Evolutionary conservation across 2,888 invertebrate genomes (phyloP).

Genomic region (Monopis laevigella): DNA sequence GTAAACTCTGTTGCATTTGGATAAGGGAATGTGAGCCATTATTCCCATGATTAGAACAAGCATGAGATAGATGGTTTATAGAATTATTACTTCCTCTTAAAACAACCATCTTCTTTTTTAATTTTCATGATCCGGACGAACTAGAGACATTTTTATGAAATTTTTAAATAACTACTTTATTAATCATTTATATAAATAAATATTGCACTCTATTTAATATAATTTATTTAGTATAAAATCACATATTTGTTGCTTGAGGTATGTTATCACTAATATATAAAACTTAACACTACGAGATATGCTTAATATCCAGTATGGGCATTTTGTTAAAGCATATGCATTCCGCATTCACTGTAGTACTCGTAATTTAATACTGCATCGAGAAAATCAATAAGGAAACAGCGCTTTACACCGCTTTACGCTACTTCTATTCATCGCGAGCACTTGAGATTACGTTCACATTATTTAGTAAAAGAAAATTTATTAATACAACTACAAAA

Average conservation of each 20-base stretch:
- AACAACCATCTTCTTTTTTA: constrained; percentile 43
- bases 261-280: too few relatives aligned
- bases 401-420: constrained; percentile 46
- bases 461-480: not conserved
- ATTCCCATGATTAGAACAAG: constrained; percentile 39
- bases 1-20: constrained; percentile 44
- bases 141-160: too few relatives aligned
- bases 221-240: not conserved
- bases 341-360: constrained; percentile 48
- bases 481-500: too few relatives aligned
- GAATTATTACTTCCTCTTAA: constrained; percentile 49
- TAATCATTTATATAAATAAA: not conserved
- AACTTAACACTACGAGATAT: too few relatives aligned
- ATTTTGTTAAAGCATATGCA: constrained; percentile 26
- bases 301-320: too few relatives aligned
- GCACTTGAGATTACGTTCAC: constrained; percentile 5
- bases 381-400: constrained; percentile 64
- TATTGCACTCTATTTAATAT: not conserved
- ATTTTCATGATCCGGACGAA: constrained; percentile 60
- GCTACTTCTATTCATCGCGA: constrained; percentile 13
- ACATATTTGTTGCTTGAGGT: too few relatives aligned
- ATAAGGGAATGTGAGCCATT: constrained; percentile 35
- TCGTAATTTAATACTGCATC: constrained; percentile 60
- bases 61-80: constrained; percentile 38
- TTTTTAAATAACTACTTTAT: too few relatives aligned